Evolutionary conservation across 2,888 invertebrate species (phyloP), one percentile per base, ranked within the genome.

Genomic region (Scaptomyza flava): DNA sequence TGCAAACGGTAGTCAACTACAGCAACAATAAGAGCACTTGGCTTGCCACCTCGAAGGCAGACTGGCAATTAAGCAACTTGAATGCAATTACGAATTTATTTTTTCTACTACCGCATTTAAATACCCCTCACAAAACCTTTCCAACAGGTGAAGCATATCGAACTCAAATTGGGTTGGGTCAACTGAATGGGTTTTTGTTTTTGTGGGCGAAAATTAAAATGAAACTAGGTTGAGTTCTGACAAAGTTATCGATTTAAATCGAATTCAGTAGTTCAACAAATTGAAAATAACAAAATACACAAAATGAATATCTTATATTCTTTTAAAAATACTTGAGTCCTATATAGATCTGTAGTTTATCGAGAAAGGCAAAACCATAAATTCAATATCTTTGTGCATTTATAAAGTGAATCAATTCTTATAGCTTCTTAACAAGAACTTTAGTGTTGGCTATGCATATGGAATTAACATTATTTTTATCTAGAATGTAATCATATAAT

Each of bases 31-130:
- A 51, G 14, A 27, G 51, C 51, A 38, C 51, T 51, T 51, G 14
- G 27, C 14, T 42, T 42, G 31, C 51, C 50, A 58, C 51, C 58
- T 50, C 31, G 33, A 50, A 65, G 43, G 31, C 36, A 53, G 69
- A 42, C 65, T 56, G 69, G 56, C 78, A 76, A 80, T 80, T 78
- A 80, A 64, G 59, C 63, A 69, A 73, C 66, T 74, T 73, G 70
- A 60, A 63, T 68, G 68, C 70, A 79, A 79, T 81, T 59, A 75
- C 43, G 46, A 67, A 56, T 61, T 63, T 36, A 9, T 41, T 48
- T 54, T 68, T 27, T 41, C 56, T 20, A 57, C 50, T 47, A 42
- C 42, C 43, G 42, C 47, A 56, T 64, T 72, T 58, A 6, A 46
- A 33, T 46, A 33, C 23, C n/a, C 3, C 7, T 6, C 2, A 1